Base-by-base conservation (phyloP, 53 echinoderm and acorn worm species). In the Echinometra lucunter region DNA sequence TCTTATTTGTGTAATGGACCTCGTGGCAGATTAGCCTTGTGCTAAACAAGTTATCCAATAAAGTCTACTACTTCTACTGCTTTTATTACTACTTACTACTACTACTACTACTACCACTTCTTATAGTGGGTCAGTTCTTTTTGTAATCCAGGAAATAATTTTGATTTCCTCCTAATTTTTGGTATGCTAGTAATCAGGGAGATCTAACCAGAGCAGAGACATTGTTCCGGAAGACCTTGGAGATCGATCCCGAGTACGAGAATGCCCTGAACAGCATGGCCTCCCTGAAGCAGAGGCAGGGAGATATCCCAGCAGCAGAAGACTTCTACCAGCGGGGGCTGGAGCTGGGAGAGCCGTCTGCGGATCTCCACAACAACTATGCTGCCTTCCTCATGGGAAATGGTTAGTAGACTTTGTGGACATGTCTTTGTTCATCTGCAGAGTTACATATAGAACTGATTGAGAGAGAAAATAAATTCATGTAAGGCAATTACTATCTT, bases 241-340 rank as follows among this genome's bases (percentile, higher is more conserved):
- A 80, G 18, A 89, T 99, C 37, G 96, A 99, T 87, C 96, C 98
- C 1, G 74, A 89, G 37, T 98, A 96, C 74, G 75, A 72, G 42
- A 96, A 99, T 58, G 96, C 96, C 19, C 82, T 98, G 35, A 97
- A 94, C 82, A 98, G 95, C 91, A 92, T 99, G 17, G 99, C 98
- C 18, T 96, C 96, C 27, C 37, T 99, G 2, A 91, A 94, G 17
- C 96, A 97, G 66, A 66, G 63, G 8, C 91, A 92, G 69, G 98
- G 96, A 27, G 94, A 96, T 42, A 82, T 95, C 40, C 21, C 57
- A 15, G 96, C 96, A 89, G 99, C 99, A 3, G 96, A 97, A 74
- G 89, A 56, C 32, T 96, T 95, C 66, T 98, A 99, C 94, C 82
- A 82, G 37, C 57, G 10, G 57, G 94, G 58, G 44, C 66, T 94